A percentile compares a stretch with the other conserved stretches of the same genome.
Conservation (phyloP, 2,113 vertebrate genomes). For the Sinosuthora webbiana region DNA sequence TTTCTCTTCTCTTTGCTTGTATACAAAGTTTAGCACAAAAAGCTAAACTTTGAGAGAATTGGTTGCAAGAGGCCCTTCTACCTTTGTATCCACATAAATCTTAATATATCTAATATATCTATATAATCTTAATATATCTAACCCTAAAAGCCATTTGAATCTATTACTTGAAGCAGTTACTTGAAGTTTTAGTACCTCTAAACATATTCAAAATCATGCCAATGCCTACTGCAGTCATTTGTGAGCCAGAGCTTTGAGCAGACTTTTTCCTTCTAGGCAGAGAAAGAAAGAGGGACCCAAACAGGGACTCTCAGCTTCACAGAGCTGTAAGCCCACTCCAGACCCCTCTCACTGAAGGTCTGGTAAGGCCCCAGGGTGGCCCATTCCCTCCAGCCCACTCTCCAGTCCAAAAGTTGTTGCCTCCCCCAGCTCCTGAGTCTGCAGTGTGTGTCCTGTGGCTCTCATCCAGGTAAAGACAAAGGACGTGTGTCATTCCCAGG, state of each 20-base stretch:
- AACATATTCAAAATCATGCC: neutral
- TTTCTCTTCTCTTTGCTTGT: neutral
- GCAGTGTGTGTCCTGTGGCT: neutral
- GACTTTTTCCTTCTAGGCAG: neutral
- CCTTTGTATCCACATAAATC: neutral
- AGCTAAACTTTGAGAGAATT: neutral
- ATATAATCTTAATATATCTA: neutral
- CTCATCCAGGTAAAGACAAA: neutral
- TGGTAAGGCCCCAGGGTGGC: neutral
- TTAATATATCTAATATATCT: neutral
- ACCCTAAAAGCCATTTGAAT: neutral
- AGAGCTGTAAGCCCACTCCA: neutral
- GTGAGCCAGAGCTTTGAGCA: neutral
- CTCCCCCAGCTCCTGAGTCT: neutral
- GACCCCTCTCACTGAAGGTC: neutral
- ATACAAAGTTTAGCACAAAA: neutral
- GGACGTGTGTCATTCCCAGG: neutral
- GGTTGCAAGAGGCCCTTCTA: neutral
- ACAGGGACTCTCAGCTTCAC: neutral
- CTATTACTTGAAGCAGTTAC: neutral
- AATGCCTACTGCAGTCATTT: neutral
- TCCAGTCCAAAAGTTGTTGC: neutral
- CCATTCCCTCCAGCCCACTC: neutral
- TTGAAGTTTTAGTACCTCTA: neutral
- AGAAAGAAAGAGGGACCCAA: neutral